Evolutionary conservation across 2,888 invertebrate genomes (phyloP), one percentile per base, ranked within the genome.

Genomic region (Drosophila testacea): DNA sequence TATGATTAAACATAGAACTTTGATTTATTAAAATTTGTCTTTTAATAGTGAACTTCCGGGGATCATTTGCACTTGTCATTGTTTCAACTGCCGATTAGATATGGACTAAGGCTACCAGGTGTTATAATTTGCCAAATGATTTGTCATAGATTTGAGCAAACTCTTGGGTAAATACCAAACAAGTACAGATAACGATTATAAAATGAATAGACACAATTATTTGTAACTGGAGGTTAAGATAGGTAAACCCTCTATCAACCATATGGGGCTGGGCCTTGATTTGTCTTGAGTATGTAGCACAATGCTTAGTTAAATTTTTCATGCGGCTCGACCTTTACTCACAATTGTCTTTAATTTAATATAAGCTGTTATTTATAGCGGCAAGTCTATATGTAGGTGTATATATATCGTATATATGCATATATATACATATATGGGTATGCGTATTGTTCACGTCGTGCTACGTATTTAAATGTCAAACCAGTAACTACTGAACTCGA

Each of bases 291-390:
- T 28, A 47, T 38, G 11, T 9, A n/a, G 13, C 44, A 46, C 56
- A 56, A 36, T 28, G 46, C 46, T 56, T 36, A 56, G 56, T 46
- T 56, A 6, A 56, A 56, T 56, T 56, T 42, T 52, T 13, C 32
- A 39, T 16, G 11, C 16, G 2, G 52, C 41, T 55, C 54, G 85
- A 83, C 89, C 84, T 87, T 64, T 81, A 75, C 85, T 78, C 79
- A 79, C 83, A 83, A 89, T 83, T 89, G 85, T 79, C 76, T 87
- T 87, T 75, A 83, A 83, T 83, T 87, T 89, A 83, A 81, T 87
- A 84, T 84, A 64, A 66, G 50, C 36, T 36, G 50, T 48, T 80
- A 59, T 47, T 16, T 69, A 46, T 71, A 22, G 62, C 32, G 30
- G 32, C 28, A 27, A 22, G 22, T 22, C 3, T 9, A 30, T 48